phyloP scores from a whole-genome alignment of 2,888 invertebrate species.

The Teleiodes luculella region DNA sequence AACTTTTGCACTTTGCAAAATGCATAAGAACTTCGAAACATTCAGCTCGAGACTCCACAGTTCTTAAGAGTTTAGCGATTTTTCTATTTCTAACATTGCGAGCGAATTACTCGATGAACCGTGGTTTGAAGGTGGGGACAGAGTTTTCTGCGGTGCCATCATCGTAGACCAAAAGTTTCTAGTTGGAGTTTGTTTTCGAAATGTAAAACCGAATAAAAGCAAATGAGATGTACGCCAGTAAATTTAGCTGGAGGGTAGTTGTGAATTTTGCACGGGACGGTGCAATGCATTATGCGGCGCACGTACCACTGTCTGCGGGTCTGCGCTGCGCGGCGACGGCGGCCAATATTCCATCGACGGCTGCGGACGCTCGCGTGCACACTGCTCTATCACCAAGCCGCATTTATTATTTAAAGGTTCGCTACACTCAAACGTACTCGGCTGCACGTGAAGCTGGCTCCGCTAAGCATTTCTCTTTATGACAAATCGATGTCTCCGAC shows the following conservation, averaged over 20 bases:
- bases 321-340: slow-evolving; percentile 36
- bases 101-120: slow-evolving; percentile 4
- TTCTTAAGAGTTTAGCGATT: slow-evolving; percentile 36
- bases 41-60: slow-evolving; percentile 42
- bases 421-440: slow-evolving; percentile 51
- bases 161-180: slow-evolving; percentile 5
- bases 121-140: neutral
- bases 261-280: slow-evolving; percentile 72
- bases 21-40: slow-evolving; percentile 61
- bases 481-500: slow-evolving; percentile 37
- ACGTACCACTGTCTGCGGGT: slow-evolving; percentile 69
- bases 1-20: slow-evolving; percentile 69
- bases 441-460: slow-evolving; percentile 53
- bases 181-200: slow-evolving; percentile 53
- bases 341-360: slow-evolving; percentile 47
- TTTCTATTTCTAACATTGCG: slow-evolving; percentile 26
- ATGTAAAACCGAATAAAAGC: slow-evolving; percentile 56
- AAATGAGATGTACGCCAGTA: slow-evolving; percentile 72
- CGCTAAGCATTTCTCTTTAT: slow-evolving; percentile 44
- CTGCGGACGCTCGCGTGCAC: slow-evolving; percentile 39
- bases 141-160: neutral
- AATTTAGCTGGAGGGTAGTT: slow-evolving; percentile 70
- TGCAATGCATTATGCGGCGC: slow-evolving; percentile 76
- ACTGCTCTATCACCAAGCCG: slow-evolving; percentile 57
- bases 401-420: slow-evolving; percentile 69